Conservation (phyloP, 2,113 vertebrate species). For the Megaceryle maxima region DNA sequence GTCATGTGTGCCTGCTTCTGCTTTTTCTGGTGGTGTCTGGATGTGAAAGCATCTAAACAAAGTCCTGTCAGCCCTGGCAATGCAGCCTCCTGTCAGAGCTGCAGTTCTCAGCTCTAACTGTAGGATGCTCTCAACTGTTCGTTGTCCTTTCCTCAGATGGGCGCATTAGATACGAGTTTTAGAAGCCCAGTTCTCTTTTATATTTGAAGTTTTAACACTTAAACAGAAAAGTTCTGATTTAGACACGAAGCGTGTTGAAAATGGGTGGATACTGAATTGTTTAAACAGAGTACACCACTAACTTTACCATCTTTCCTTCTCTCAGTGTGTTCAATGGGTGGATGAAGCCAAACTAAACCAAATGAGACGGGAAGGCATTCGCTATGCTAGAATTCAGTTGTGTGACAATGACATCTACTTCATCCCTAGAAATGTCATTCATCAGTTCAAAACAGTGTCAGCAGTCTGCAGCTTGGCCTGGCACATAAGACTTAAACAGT, state of each 20-base stretch:
- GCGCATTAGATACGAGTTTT: neutral
- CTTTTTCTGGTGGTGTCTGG: neutral
- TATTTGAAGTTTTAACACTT: neutral
- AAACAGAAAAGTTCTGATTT: neutral
- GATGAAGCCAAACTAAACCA: constrained; percentile 99
- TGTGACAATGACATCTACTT: constrained; percentile 99
- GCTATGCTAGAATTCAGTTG: constrained; percentile 90
- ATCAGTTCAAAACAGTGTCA: constrained; percentile 98
- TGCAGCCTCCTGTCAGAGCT: neutral
- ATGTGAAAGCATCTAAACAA: neutral
- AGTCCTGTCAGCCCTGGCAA: neutral
- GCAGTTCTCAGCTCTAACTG: neutral
- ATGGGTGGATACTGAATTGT: neutral
- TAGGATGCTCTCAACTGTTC: neutral
- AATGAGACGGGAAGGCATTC: constrained; percentile 95
- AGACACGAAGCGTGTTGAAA: neutral
- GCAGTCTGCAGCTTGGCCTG: constrained; percentile 98
- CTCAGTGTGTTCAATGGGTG: constrained; percentile 97
- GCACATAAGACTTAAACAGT: constrained; percentile 95
- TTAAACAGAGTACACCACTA: neutral
- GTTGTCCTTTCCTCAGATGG: neutral
- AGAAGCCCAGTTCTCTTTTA: neutral
- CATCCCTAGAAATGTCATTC: constrained; percentile 98
- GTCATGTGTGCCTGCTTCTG: neutral
- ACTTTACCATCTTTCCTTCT: constrained; percentile 53